Base-by-base conservation (phyloP, 2,888 invertebrate genomes). In the Dysmachus trigonus region DNA sequence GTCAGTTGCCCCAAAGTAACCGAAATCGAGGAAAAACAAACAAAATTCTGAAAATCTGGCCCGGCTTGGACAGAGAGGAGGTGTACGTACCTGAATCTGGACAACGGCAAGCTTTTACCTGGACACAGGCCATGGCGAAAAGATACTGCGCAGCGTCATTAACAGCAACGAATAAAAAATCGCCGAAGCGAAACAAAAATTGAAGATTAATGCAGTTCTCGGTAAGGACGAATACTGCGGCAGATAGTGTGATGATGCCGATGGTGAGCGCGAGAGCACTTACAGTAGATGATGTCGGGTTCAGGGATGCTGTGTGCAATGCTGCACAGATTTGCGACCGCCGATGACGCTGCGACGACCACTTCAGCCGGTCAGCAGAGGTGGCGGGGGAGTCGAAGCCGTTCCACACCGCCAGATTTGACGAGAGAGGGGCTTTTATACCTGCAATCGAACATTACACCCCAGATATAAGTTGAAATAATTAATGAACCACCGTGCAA, bases 1-100 rank as follows among this genome's bases (percentile, higher is more conserved):
- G 88, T 88, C 88, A 88, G 87, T 86, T 87, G 86, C 87, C 86
- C 87, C 86, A 86, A 87, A 87, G 88, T 87, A 84, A 86, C 86
- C 86, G 88, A 88, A 87, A 88, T 87, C 87, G 77, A 85, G 86
- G 73, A 84, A 38, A 73, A 87, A n/a, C n/a, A n/a, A n/a, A n/a
- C n/a, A n/a, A n/a, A n/a, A 86, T 33, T 74, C 30, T 41, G 15
- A 15, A 41, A 41, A 83, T 35, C 82, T 74, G 33, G 51, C 53
- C 85, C 77, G 82, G 15, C 76, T n/a, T 47, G 86, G 87, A 30
- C 77, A 84, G 85, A 84, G 85, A 87, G 86, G 87, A 85, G 22
- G 62, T 41, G n/a, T n/a, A 62, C 86, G 85, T 87, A 84, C 88
- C 6, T 47, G n/a, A 41, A 15, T n/a, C 62, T 72, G 85, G 73